Evolutionary conservation across 2,797 vertebrate genomes (phyloP), one percentile per base, ranked within the genome.

Genomic region (Protonibea diacanthus): DNA sequence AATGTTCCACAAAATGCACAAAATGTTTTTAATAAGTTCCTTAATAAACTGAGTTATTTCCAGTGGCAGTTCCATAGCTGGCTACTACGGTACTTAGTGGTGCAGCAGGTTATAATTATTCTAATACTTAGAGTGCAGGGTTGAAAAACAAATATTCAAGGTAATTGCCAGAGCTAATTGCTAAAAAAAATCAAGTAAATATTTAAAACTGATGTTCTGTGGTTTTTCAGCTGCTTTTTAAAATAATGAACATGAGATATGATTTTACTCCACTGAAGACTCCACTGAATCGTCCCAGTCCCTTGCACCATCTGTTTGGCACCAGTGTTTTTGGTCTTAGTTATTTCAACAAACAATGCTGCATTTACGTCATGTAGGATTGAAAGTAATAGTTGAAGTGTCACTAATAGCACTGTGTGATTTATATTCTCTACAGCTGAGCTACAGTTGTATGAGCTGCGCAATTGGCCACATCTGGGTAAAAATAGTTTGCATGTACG

Each of bases 1-100:
- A n/a, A n/a, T n/a, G n/a, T n/a, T n/a, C n/a, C n/a, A n/a, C n/a
- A n/a, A n/a, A n/a, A n/a, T n/a, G n/a, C n/a, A 42, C 68, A 2
- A 53, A 60, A 20, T 21, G 17, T 62, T 11, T 51, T 45, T 20
- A 33, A 49, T 62, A 44, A 25, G 1, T 57, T 2, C 0, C 6
- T 73, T 20, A 70, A 27, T 23, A 42, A 51, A 52, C 21, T 65
- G 51, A n/a, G 3, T 20, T 52, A 74, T 42, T 55, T 64, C 45
- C 18, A 47, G 70, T 57, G 20, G 12, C 42, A 55, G 42, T 27
- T 25, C n/a, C 6, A 53, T 3, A 47, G n/a, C 14, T 60, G 49
- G 42, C 45, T 57, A 38, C 15, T 12, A 27, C 33, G 21, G 14
- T 44, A 3, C 49, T 25, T 44, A 48, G 42, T 21, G 12, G 18